Base-by-base conservation (phyloP, 2,113 vertebrate genomes). In the Oncorhynchus masou region DNA sequence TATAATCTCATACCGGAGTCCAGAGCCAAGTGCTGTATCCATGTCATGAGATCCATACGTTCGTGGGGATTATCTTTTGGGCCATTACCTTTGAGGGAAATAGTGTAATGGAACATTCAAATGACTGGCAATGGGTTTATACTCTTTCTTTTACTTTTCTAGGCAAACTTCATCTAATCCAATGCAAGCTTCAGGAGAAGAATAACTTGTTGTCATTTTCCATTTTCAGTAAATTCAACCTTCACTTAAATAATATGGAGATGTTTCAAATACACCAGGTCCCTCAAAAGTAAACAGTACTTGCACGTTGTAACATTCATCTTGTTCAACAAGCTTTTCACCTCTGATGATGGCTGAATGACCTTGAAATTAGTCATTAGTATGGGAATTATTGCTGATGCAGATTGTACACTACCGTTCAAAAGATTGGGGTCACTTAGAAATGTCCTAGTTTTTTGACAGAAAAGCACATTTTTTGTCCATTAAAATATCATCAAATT, bases 11-110 rank as follows among this genome's bases (percentile, higher is more conserved):
- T 45, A 24, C 31, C 15, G 24, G 11, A 49, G 3, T 68, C 51
- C 57, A 13, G 11, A 59, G 71, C 76, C 76, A 78, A 73, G 62
- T 45, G 66, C 19, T 62, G 71, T 22, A 73, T 29, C 16, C 29
- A 62, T 73, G 59, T 73, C 54, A 60, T 62, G 71, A 62, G 20
- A 31, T 22, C 16, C 57, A 20, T 62, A 27, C 1, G 57, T 73
- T 62, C 5, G 9, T 24, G n/a, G 4, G 59, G 59, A 62, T 62
- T 62, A 22, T 22, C 16, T 62, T 62, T 62, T 62, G 19, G 59
- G 59, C 8, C n/a, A 62, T 62, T 62, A 62, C 12, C 24, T 62
- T 62, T 60, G 19, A 60, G 59, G n/a, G 19, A n/a, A 60, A 39
- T 9, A 39, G 39, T 39, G 39, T 39, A 20, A 60, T 60, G 12